Base-by-base conservation (phyloP, 2,888 invertebrate species). In the Lamproptera curius region DNA sequence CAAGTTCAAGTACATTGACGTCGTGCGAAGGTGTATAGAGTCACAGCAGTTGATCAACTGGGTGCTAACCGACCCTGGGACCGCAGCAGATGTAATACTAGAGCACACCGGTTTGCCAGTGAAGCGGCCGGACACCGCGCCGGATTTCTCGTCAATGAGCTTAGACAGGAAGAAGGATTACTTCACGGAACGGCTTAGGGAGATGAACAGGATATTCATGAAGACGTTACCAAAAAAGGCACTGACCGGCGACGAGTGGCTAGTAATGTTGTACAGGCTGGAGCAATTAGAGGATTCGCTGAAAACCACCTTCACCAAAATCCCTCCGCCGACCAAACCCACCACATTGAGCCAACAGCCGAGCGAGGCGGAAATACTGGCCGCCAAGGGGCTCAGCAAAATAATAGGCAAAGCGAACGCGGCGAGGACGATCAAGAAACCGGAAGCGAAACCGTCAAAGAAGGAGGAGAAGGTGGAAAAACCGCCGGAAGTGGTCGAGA, bases 361-460 rank as follows among this genome's bases (percentile, higher is more conserved):
- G 0, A 84, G 81, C 50, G 87, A 88, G 59, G 87, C 86, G 0
- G 88, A 88, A 61, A 80, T 87, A 0, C 28, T 88, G 41, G 88
- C 81, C 0, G 88, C 83, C 0, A 87, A 78, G 54, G 85, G 85
- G 0, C 58, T 88, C 0, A 84, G 86, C 44, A 88, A 86, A 51
- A 81, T 88, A 0, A 87, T 88, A 31, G 77, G 75, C 0, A 80
- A 82, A 55, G 73, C 80, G 0, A 84, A 73, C 34, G 38, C 48
- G 61, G 0, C 75, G 62, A 50, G 55, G 16, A 52, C 50, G 1
- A 53, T 55, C 0, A 58, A 64, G 41, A 64, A 58, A 23, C 37
- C 54, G 0, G 56, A 57, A 49, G 44, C 52, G 0, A 73, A 73
- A 55, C 54, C 61, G 0, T 52, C 52, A 0, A 61, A 63, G 36